Evolutionary conservation across 2,888 invertebrate genomes (phyloP).

Genomic region (Drosophila flavopinicola): DNA sequence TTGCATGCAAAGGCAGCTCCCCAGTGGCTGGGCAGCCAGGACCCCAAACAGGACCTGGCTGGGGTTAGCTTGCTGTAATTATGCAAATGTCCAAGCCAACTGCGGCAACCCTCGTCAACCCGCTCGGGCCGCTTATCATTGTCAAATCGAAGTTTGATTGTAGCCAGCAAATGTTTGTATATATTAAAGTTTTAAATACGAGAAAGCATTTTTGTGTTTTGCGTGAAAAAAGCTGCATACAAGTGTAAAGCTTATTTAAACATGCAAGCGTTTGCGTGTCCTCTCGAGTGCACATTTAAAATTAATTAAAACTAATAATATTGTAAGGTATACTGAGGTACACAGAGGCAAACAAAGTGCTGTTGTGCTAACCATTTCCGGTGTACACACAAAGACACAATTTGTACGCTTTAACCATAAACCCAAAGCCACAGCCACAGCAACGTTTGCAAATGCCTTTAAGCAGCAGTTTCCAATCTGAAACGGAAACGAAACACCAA

Average conservation of each 20-base stretch:
- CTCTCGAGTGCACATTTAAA: slow-evolving; percentile 48
- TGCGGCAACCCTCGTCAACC: slow-evolving; percentile 47
- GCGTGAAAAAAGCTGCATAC: slow-evolving; percentile 8
- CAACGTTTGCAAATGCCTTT: slow-evolving; percentile 22
- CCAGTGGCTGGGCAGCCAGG: slow-evolving; percentile 16
- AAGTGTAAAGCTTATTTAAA: slow-evolving; percentile 8
- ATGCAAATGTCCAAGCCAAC: slow-evolving; percentile 67
- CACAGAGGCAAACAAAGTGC: slow-evolving; percentile 14
- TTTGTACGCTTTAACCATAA: not conserved
- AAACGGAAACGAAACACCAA: slow-evolving; percentile 55
- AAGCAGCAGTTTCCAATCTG: slow-evolving; percentile 58
- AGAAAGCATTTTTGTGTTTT: slow-evolving; percentile 22
- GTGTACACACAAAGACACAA: slow-evolving; percentile 18
- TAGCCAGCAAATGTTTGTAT: slow-evolving; percentile 47
- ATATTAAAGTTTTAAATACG: too few relatives aligned
- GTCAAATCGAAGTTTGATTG: slow-evolving; percentile 65
- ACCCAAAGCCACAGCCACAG: not conserved
- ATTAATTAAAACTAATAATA: slow-evolving; percentile 66
- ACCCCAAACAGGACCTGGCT: slow-evolving; percentile 8
- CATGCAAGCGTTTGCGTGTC: slow-evolving; percentile 39
- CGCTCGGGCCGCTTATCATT: slow-evolving; percentile 49
- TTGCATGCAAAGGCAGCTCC: slow-evolving; percentile 39
- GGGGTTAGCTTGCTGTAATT: slow-evolving; percentile 48
- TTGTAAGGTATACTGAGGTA: slow-evolving; percentile 51
- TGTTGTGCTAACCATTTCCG: slow-evolving; percentile 49